Conservation (phyloP, 2,113 vertebrate species). For the Egretta garzetta region DNA sequence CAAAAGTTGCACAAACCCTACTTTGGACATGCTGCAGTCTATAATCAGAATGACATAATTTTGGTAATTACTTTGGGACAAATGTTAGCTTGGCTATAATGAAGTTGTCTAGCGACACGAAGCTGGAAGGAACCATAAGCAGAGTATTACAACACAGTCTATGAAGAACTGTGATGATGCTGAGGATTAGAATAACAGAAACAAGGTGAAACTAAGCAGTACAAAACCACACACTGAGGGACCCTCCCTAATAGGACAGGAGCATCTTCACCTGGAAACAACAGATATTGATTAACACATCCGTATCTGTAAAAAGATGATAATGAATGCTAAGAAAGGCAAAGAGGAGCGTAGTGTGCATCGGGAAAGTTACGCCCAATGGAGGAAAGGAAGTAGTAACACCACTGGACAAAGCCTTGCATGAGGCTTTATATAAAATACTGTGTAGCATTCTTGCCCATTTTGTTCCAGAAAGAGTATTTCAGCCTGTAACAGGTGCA, state of each 20-base stretch:
- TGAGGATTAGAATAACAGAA: neutral
- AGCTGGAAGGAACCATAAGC: neutral
- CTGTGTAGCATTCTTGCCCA: neutral
- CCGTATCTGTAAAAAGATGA: neutral
- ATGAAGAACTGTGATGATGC: neutral
- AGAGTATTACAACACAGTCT: neutral
- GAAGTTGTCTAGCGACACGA: neutral
- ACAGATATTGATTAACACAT: rapidly evolving
- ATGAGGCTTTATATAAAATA: neutral
- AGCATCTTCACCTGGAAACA: neutral
- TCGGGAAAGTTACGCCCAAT: neutral
- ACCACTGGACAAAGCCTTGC: neutral
- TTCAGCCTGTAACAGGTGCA: neutral
- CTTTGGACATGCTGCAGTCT: neutral
- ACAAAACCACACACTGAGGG: neutral
- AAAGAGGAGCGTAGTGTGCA: neutral
- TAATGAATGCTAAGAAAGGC: neutral
- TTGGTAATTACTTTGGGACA: neutral
- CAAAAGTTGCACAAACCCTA: neutral
- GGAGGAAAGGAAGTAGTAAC: neutral
- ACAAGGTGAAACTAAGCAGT: neutral
- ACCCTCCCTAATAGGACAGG: neutral
- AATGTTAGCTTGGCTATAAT: neutral
- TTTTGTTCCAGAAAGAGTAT: neutral
- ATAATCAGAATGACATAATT: neutral